Evolutionary conservation across 2,113 vertebrate genomes (phyloP), one percentile per base, ranked within the genome.

Genomic region (Ochotona curzoniae): DNA sequence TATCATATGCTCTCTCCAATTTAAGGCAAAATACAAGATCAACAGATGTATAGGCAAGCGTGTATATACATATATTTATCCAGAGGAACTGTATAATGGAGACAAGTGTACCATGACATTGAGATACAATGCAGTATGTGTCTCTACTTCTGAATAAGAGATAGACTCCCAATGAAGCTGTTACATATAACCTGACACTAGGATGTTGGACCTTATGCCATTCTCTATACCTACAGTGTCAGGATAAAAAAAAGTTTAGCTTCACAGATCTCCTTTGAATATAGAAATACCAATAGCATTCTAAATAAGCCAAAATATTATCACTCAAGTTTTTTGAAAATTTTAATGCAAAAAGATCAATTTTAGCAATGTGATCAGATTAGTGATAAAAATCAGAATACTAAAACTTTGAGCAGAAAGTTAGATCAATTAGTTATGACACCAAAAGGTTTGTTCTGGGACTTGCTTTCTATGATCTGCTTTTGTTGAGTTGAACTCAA

Each of bases 241-340:
- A 44, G 38, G 6, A 44, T 44, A 44, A 44, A 44, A 47, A 51
- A 67, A 81, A 63, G 64, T 57, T 49, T 64, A 86, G 5, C 6
- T 76, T 7, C 14, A 57, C 54, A 57, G 15, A 21, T 83, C 87
- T 71, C 64, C 47, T 83, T 66, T 80, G 71, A 67, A 87, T 17
- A 63, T n/a, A 88, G 51, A 84, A 88, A 60, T 60, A 47, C 47
- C 14, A 21, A 1, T 30, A 74, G 35, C 17, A 79, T 20, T 64
- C 7, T 83, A 74, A 51, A 87, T 79, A 47, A 10, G 73, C 61
- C 4, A 64, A 51, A 4, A 49, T 12, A 71, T 64, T 51, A 25
- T 15, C 71, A 76, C 54, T 93, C 91, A 75, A 81, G 49, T 76
- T 75, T 47, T 91, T 88, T 38, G 4, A 12, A 78, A 64, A 21